phyloP scores from a whole-genome alignment of 2,797 vertebrate species.

The Ciconia nigra region DNA sequence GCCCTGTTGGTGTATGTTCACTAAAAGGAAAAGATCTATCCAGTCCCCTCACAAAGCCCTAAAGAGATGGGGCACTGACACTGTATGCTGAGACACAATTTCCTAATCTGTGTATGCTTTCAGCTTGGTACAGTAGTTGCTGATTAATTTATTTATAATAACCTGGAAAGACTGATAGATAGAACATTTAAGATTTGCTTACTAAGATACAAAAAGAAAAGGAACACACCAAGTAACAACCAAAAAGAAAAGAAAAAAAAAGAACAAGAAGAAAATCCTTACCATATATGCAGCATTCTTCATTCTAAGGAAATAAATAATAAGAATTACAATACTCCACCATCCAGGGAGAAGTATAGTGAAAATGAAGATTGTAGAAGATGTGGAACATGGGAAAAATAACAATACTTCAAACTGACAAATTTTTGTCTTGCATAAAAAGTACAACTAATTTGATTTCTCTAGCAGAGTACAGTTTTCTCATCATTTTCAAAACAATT shows the following conservation, averaged over 20 bases:
- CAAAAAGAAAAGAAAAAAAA: neutral
- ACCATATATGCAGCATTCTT: neutral
- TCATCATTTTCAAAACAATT: neutral
- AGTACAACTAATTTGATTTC: slow-evolving; percentile 9
- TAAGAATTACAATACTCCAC: neutral
- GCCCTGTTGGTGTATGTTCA: neutral
- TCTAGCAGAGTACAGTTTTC: neutral
- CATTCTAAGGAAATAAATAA: neutral
- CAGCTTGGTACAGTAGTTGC: neutral
- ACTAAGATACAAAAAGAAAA: neutral
- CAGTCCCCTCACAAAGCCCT: neutral
- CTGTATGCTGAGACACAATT: neutral
- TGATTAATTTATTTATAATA: neutral
- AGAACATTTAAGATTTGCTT: neutral
- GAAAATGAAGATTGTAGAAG: slow-evolving; percentile 8
- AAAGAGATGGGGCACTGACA: neutral
- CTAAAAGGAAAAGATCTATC: neutral
- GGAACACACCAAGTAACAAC: neutral
- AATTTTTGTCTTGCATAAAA: neutral
- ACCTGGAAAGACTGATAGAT: neutral
- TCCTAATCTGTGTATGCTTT: neutral
- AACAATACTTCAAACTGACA: slow-evolving; percentile 1
- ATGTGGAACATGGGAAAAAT: neutral
- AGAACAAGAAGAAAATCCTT: neutral
- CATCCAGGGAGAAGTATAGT: neutral